Conservation (phyloP, 2,113 vertebrate species). For the Rhynchopsitta pachyrhyncha region DNA sequence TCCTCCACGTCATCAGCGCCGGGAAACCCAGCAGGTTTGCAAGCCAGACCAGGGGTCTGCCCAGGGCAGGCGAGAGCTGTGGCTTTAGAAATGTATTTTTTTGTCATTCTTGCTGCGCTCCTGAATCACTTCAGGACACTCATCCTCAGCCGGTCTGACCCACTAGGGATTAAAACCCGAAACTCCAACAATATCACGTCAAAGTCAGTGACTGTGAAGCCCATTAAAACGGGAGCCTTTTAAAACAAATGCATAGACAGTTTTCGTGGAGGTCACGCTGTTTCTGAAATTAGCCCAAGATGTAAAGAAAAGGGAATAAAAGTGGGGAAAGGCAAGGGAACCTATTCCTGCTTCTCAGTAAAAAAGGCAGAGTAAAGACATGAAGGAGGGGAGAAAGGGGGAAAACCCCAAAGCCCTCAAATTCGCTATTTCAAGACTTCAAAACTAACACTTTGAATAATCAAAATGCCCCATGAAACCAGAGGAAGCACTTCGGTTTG, state of each 20-base stretch:
- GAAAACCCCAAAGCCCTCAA: fast-evolving
- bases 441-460: not conserved
- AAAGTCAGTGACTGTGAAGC: not conserved
- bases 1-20: not conserved
- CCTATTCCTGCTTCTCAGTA: not conserved
- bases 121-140: not conserved
- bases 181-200: not conserved
- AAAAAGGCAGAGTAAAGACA: not conserved
- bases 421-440: not conserved
- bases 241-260: not conserved
- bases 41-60: not conserved
- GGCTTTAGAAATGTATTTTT: not conserved
- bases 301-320: not conserved
- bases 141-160: not conserved
- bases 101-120: not conserved
- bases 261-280: fast-evolving
- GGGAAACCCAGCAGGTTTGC: not conserved
- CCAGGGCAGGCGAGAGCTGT: not conserved
- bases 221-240: not conserved
- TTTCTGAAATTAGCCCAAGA: not conserved
- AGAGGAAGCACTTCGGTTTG: not conserved
- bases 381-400: not conserved
- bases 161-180: not conserved
- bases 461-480: not conserved
- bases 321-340: not conserved